Conservation (phyloP, 1,140 invertebrate genomes). For the Colletes gigas region DNA sequence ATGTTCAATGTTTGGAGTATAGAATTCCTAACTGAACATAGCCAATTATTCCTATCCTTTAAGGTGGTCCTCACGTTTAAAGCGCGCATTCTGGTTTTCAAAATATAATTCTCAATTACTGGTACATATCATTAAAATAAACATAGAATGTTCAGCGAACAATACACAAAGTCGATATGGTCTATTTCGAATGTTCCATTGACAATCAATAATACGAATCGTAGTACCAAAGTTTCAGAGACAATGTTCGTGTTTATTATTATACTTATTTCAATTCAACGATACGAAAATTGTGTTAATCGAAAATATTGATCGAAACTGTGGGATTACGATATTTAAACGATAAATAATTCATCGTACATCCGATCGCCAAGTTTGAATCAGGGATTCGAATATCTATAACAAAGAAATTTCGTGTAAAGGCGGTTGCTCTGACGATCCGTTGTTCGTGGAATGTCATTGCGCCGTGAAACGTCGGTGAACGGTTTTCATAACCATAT, state of each 20-base stretch:
- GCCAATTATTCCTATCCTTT: slow-evolving; percentile 19
- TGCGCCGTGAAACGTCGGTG: neutral
- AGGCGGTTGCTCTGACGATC: neutral
- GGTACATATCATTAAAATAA: neutral
- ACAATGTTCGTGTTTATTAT: no score
- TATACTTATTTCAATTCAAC: neutral
- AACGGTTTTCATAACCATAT: slow-evolving; percentile 21
- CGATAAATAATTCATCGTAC: neutral
- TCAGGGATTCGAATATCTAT: no score
- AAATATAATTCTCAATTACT: neutral
- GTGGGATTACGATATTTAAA: neutral
- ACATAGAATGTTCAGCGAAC: neutral
- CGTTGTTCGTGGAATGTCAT: slow-evolving; percentile 14
- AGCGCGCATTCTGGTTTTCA: neutral
- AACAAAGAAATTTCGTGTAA: neutral
- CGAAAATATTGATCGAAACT: neutral
- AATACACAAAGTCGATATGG: neutral
- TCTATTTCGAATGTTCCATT: neutral
- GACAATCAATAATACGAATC: no score
- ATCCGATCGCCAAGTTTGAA: neutral
- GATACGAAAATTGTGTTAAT: neutral
- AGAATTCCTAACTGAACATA: slow-evolving; percentile 12
- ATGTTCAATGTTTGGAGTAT: neutral
- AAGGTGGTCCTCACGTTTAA: slow-evolving; percentile 4
- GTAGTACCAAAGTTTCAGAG: neutral